Evolutionary conservation across 2,797 vertebrate genomes (phyloP).

Genomic region (Nasua narica): DNA sequence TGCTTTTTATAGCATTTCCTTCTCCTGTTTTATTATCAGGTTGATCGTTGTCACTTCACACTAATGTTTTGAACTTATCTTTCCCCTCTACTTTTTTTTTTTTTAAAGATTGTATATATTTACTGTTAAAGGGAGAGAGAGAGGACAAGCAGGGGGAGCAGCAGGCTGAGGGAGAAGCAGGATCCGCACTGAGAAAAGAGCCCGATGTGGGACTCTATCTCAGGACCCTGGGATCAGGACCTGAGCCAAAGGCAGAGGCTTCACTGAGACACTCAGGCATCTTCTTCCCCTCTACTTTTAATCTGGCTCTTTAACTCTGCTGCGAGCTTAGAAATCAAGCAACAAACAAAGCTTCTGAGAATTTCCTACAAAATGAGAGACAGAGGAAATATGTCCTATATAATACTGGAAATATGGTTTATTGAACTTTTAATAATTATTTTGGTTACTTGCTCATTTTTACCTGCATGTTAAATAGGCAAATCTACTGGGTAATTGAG

Average conservation of each 20-base stretch:
- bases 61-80: not conserved
- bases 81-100: not conserved
- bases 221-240: not conserved
- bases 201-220: not conserved
- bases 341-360: not conserved
- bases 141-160: not conserved
- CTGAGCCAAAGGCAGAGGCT: not conserved
- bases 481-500: not conserved
- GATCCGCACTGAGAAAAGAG: not conserved
- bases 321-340: not conserved
- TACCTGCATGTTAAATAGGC: not conserved
- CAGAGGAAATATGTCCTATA: too few relatives aligned
- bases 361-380: conserved; percentile 1
- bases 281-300: not conserved
- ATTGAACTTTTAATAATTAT: not conserved
- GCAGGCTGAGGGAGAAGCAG: not conserved
- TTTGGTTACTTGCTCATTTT: conserved; percentile 10
- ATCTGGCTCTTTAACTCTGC: not conserved
- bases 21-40: not conserved
- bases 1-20: not conserved
- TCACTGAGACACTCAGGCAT: not conserved
- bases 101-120: not conserved
- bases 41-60: not conserved
- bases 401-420: not conserved
- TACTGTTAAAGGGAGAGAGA: not conserved